Evolutionary conservation across 2,113 vertebrate genomes (phyloP).

Genomic region (Bubalus kerabau): DNA sequence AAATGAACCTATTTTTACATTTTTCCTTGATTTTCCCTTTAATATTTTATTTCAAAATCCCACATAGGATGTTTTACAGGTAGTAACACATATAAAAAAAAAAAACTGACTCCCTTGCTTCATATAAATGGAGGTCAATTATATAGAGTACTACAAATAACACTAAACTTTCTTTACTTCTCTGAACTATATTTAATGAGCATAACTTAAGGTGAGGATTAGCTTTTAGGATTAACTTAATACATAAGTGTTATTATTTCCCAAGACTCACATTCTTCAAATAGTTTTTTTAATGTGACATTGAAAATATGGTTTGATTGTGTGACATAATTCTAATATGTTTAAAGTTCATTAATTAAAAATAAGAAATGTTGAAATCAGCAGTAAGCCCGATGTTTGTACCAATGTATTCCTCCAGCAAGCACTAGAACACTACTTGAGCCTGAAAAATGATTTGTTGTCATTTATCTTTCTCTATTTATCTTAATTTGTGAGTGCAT

Average conservation of each 20-base stretch:
- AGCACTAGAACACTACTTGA: background rate
- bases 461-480: background rate
- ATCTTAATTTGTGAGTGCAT: background rate
- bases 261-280: conserved; percentile 7
- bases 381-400: background rate
- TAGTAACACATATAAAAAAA: background rate
- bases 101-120: background rate
- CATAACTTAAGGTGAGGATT: conserved; percentile 20
- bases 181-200: conserved; percentile 55
- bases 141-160: conserved; percentile 30
- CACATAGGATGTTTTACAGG: background rate
- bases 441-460: background rate
- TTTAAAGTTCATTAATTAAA: conserved; percentile 60
- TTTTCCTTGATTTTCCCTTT: background rate
- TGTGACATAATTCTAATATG: conserved; percentile 19
- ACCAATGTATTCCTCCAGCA: background rate
- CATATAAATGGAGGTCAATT: background rate
- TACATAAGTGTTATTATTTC: conserved; percentile 16
- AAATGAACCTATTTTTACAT: background rate
- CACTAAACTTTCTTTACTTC: conserved; percentile 67
- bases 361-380: conserved; percentile 42
- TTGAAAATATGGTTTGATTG: conserved; percentile 58
- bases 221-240: conserved; percentile 57
- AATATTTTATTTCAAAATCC: background rate
- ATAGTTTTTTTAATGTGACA: conserved; percentile 60